These are phyloP conservation scores for Hecatera dysodea DNA, from an alignment of 2,888 invertebrate species.

Conservation along the genomic window DNA sequence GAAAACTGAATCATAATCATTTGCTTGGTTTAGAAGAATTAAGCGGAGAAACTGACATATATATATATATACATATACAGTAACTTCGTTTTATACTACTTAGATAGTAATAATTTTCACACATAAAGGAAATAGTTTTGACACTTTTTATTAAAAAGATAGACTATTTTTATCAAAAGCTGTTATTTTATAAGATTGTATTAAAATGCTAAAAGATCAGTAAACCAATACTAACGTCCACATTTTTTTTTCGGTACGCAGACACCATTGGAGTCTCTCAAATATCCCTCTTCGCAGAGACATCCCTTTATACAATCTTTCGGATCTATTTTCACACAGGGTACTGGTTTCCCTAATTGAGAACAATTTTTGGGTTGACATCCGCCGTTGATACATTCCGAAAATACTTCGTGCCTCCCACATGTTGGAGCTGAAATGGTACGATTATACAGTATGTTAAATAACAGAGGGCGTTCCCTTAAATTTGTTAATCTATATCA, in stretches of 20 bases:
- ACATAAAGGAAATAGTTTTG: not conserved
- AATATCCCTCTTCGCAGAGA: conserved; percentile 68
- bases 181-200: no score
- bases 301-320: conserved; percentile 71
- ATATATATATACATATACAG: no score
- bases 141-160: no score
- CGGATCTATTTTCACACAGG: conserved; percentile 64
- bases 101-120: no score
- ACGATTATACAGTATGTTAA: not conserved
- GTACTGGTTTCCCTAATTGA: conserved; percentile 65
- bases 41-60: no score
- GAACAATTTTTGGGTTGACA: conserved; percentile 72
- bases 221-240: conserved; percentile 55
- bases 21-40: no score
- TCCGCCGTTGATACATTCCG: conserved; percentile 70
- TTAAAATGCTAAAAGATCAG: no score
- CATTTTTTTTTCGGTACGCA: conserved; percentile 71
- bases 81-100: no score
- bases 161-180: no score
- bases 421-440: conserved; percentile 60
- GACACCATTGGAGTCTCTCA: conserved; percentile 67
- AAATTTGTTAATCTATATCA: no score
- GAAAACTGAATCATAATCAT: no score
- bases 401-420: conserved; percentile 68
- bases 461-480: no score